Evolutionary conservation across 2,888 invertebrate genomes (phyloP).

Genomic region (Cryptus viduatorius): DNA sequence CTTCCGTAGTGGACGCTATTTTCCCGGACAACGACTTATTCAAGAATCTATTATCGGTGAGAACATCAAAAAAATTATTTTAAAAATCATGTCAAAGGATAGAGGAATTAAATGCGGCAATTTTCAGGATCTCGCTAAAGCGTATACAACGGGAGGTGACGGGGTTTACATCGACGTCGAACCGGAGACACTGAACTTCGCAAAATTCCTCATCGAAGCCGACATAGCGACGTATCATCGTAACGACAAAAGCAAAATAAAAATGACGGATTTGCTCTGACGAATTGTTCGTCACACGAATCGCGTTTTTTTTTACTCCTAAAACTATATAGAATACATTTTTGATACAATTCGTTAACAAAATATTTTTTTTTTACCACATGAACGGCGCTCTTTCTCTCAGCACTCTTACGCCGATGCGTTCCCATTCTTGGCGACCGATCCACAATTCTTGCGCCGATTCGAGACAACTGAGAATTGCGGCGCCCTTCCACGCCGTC

Average conservation of each 20-base stretch:
- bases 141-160: slow-evolving; percentile 79
- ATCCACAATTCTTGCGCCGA: slow-evolving; percentile 98
- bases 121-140: slow-evolving; percentile 73
- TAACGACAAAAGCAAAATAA: slow-evolving; percentile 78
- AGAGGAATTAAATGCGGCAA: not conserved
- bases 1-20: slow-evolving; percentile 72
- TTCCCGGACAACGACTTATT: slow-evolving; percentile 76
- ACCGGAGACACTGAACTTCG: slow-evolving; percentile 66
- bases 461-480: slow-evolving; percentile 96
- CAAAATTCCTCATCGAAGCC: slow-evolving; percentile 77
- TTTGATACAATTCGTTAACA: slow-evolving; percentile 42
- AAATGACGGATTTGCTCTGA: slow-evolving; percentile 75
- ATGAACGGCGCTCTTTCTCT: slow-evolving; percentile 97
- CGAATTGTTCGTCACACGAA: slow-evolving; percentile 18
- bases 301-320: slow-evolving; percentile 29
- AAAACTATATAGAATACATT: slow-evolving; percentile 13
- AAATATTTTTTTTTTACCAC: slow-evolving; percentile 87
- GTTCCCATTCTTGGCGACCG: slow-evolving; percentile 93
- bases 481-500: slow-evolving; percentile 97
- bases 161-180: slow-evolving; percentile 77
- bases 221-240: slow-evolving; percentile 78
- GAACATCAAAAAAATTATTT: slow-evolving; percentile 31
- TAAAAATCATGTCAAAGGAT: slow-evolving; percentile 21
- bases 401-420: slow-evolving; percentile 93
- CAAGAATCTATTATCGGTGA: slow-evolving; percentile 76